Conservation (phyloP, 2,113 vertebrate genomes). For the Orycteropus afer region DNA sequence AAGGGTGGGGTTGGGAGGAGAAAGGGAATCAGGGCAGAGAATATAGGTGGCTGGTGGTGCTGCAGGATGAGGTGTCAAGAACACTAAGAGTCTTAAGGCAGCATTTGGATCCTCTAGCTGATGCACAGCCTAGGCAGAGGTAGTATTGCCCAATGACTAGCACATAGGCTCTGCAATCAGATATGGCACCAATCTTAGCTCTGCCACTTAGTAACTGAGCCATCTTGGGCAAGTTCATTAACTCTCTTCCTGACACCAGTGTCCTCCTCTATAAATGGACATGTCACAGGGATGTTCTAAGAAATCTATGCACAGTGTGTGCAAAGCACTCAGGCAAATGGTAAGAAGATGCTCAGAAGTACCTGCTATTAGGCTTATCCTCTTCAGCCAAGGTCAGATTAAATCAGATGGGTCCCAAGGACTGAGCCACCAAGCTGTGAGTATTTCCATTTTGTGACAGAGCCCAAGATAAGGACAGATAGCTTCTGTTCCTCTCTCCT, state of each 20-base stretch:
- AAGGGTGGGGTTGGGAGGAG: not conserved
- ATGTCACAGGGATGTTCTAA: too few species aligned
- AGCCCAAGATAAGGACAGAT: not conserved
- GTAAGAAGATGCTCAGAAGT: not conserved
- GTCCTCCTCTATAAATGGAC: not conserved
- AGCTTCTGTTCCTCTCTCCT: not conserved
- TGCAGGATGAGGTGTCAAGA: not conserved
- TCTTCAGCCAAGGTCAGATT: rapidly evolving
- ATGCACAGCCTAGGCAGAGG: not conserved
- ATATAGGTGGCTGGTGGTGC: not conserved
- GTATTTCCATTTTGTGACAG: not conserved
- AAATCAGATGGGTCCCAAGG: not conserved
- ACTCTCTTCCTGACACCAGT: not conserved
- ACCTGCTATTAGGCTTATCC: not conserved
- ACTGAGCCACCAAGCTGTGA: not conserved
- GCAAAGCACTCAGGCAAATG: rapidly evolving
- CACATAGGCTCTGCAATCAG: not conserved
- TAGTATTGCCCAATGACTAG: not conserved
- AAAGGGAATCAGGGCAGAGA: not conserved
- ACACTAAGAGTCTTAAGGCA: too few species aligned
- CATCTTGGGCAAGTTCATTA: not conserved
- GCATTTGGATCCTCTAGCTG: not conserved
- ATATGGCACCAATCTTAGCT: not conserved
- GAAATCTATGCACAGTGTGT: rapidly evolving
- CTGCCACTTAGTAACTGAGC: not conserved